phyloP scores from a whole-genome alignment of 2,888 invertebrate species.

The Amphipyra tragopoginis region DNA sequence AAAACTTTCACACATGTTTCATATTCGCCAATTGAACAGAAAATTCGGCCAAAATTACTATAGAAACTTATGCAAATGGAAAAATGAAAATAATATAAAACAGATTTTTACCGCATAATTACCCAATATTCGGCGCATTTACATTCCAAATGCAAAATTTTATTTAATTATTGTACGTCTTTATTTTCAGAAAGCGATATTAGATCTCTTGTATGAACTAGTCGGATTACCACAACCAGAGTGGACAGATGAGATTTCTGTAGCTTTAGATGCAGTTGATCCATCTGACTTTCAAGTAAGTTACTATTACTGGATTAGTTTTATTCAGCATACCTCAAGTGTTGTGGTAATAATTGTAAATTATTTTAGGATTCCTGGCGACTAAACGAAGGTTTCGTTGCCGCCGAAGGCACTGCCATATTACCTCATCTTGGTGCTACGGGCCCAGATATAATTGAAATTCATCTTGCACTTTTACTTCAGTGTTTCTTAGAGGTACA shows the following conservation, averaged over 20 bases:
- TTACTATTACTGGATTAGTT: slow-evolving; percentile 7
- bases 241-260: slow-evolving; percentile 97
- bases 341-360: background rate
- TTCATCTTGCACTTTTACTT: slow-evolving; percentile 96
- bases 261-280: slow-evolving; percentile 96
- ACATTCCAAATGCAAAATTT: background rate
- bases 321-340: background rate
- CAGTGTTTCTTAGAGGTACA: slow-evolving; percentile 95
- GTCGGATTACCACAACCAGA: slow-evolving; percentile 96
- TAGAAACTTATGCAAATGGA: background rate
- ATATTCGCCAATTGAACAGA: too few species aligned
- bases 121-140: background rate
- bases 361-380: slow-evolving; percentile 93
- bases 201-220: slow-evolving; percentile 97
- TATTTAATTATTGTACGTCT: background rate
- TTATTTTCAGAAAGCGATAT: slow-evolving; percentile 94
- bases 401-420: slow-evolving; percentile 96
- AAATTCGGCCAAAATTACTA: too few species aligned
- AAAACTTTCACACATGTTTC: too few species aligned
- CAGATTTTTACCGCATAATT: too few species aligned
- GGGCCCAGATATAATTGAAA: slow-evolving; percentile 97
- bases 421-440: slow-evolving; percentile 95
- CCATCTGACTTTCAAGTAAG: slow-evolving; percentile 93
- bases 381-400: slow-evolving; percentile 98
- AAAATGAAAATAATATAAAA: too few species aligned